Conservation (phyloP, 2,113 vertebrate species). For the Poecilia latipinna region DNA sequence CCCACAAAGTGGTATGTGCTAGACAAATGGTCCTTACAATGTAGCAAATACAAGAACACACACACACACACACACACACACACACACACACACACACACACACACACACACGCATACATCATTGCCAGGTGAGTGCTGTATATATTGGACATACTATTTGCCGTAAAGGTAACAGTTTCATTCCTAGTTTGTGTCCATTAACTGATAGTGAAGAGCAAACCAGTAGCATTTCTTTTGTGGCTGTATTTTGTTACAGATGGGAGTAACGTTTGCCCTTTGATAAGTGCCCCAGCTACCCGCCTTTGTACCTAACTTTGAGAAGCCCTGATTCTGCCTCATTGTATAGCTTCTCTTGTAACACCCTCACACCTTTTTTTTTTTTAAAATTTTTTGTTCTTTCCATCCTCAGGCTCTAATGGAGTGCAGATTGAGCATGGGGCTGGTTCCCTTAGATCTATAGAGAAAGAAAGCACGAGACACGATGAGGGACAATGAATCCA, state of each 20-base stretch:
- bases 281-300: background rate
- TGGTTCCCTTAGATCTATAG: too few species aligned
- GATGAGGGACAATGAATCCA: conserved; percentile 55
- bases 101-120: too few species aligned
- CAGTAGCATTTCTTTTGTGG: background rate
- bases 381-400: conserved; percentile 4
- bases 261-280: conserved; percentile 40
- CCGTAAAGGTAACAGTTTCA: background rate
- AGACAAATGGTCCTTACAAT: too few species aligned
- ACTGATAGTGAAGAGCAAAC: conserved; percentile 20
- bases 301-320: conserved; percentile 55
- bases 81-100: conserved; percentile 22
- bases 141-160: background rate
- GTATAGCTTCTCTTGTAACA: conserved; percentile 26
- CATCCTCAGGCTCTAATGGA: conserved; percentile 65
- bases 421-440: conserved; percentile 60
- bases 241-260: conserved; percentile 16
- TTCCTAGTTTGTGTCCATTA: conserved; percentile 37
- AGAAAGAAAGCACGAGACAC: conserved; percentile 41
- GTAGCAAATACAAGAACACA: background rate
- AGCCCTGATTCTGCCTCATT: conserved; percentile 52
- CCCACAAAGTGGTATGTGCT: too few species aligned
- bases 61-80: conserved; percentile 16
- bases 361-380: conserved; percentile 40
- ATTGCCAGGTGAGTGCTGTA: background rate